Percentiles rank a stretch among this genome's conserved stretches.
Conservation (phyloP, 2,797 vertebrate genomes). For the Phrynocephalus forsythii region DNA sequence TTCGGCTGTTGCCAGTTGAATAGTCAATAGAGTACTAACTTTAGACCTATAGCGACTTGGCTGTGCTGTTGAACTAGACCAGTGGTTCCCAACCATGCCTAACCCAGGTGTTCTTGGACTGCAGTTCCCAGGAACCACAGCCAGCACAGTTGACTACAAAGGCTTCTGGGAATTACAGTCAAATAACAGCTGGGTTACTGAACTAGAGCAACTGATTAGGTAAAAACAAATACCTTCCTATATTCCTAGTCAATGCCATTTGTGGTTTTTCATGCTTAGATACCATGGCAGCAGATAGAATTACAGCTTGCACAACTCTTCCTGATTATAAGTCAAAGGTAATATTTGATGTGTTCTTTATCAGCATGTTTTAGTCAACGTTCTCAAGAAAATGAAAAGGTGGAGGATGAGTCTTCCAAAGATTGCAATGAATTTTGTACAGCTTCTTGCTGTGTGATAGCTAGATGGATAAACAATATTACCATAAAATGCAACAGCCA, state of each 20-base stretch:
- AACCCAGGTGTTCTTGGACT: too few species aligned
- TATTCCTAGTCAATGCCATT: not conserved
- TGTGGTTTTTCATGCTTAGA: not conserved
- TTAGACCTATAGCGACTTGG: not conserved
- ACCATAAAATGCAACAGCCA: slow-evolving; percentile 43
- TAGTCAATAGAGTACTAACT: too few species aligned
- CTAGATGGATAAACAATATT: slow-evolving; percentile 66
- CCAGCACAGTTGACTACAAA: too few species aligned
- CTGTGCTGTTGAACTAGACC: not conserved
- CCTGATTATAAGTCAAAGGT: slow-evolving; percentile 4
- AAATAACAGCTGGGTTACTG: too few species aligned
- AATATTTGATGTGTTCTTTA: not conserved
- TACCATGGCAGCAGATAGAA: slow-evolving; percentile 20
- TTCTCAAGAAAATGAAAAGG: slow-evolving; percentile 8
- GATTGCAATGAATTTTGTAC: slow-evolving; percentile 39
- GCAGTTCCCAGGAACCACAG: too few species aligned
- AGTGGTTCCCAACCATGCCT: too few species aligned
- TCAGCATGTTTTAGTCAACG: not conserved
- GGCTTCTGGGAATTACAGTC: too few species aligned
- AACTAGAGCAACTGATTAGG: not conserved
- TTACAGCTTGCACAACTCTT: slow-evolving; percentile 15
- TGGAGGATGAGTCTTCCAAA: slow-evolving; percentile 47
- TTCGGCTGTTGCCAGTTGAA: not conserved
- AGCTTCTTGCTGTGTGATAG: slow-evolving; percentile 61
- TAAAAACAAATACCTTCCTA: not conserved